phyloP scores from a whole-genome alignment of 2,797 vertebrate species.

The Paratrypauchen microcephalus region DNA sequence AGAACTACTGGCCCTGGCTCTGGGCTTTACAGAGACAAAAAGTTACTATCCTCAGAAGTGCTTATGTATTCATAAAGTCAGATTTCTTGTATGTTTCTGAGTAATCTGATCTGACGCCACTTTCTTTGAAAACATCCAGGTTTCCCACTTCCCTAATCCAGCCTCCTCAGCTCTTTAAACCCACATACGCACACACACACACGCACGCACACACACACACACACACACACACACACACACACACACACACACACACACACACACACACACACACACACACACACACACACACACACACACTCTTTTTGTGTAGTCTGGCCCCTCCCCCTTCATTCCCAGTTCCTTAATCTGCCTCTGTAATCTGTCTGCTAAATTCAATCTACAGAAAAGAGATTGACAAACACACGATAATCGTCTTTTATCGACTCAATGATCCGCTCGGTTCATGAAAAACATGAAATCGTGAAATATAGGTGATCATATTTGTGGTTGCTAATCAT shows the following conservation, averaged over 20 bases:
- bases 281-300: constrained; percentile 3
- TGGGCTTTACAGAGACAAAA: not conserved
- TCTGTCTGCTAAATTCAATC: constrained; percentile 70
- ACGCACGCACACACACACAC: not conserved
- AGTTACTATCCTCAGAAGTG: not conserved
- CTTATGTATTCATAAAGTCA: constrained; percentile 28
- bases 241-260: not conserved
- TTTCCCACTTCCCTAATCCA: constrained; percentile 51
- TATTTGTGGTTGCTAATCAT: not conserved
- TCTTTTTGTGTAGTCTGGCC: constrained; percentile 23
- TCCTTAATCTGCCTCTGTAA: constrained; percentile 64
- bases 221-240: not conserved
- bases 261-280: not conserved
- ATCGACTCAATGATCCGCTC: constrained; percentile 28
- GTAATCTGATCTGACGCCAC: constrained; percentile 39
- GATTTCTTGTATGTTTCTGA: constrained; percentile 36
- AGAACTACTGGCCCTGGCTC: too few species aligned
- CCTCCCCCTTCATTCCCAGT: constrained; percentile 8
- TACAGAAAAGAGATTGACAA: constrained; percentile 42
- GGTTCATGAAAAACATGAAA: constrained; percentile 2
- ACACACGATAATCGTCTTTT: constrained; percentile 46
- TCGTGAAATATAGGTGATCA: not conserved
- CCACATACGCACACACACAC: not conserved
- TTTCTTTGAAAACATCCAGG: constrained; percentile 36
- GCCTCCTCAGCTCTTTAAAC: constrained; percentile 18